Base-by-base conservation (phyloP, 2,797 vertebrate genomes). In the Prunella strophiata region DNA sequence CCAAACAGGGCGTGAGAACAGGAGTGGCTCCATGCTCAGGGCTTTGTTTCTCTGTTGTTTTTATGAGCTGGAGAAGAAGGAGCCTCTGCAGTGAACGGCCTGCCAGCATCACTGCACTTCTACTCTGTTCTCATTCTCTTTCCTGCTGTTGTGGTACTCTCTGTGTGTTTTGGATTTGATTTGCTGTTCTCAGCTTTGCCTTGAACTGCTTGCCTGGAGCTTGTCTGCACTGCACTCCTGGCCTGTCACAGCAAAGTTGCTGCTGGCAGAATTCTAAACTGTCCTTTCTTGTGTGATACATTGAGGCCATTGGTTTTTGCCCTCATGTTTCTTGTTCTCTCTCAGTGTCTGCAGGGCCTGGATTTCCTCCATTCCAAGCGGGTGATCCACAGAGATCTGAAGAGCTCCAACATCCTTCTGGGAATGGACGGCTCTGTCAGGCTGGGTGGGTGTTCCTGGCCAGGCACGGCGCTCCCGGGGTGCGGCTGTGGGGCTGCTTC, bases 361-460 rank as follows among this genome's bases (percentile, higher is more conserved):
- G n/a, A 47, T 73, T 73, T 73, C 71, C 54, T 73, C 19, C 71
- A 58, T 73, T 58, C 54, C 1, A 57, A 36, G 15, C 4, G 3
- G 26, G 54, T 58, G 54, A 73, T 73, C n/a, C 71, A 58, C 54
- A 73, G 71, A 36, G 71, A 73, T 36, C 19, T 73, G 54, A 58
- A 73, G 71, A 73, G 71, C n/a, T 73, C 71, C 54, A 58, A 58
- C 71, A 58, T 73, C 42, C 71, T 73, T 10, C 71, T 73, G 54
- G 54, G 42, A 18, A 58, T 13, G n/a, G 71, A 29, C 0, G 54
- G 54, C 54, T 58, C 71, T 47, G 71, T 74, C 43, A 74, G 18
- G 54, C 42, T 74, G 71, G 71, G 71, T 74, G 55, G 71, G 99
- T 98, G 77, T 96, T 94, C 79, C 57, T 32, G 67, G 76, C 58